Evolutionary conservation across 2,797 vertebrate species (phyloP).

Genomic region (Falco columbarius): DNA sequence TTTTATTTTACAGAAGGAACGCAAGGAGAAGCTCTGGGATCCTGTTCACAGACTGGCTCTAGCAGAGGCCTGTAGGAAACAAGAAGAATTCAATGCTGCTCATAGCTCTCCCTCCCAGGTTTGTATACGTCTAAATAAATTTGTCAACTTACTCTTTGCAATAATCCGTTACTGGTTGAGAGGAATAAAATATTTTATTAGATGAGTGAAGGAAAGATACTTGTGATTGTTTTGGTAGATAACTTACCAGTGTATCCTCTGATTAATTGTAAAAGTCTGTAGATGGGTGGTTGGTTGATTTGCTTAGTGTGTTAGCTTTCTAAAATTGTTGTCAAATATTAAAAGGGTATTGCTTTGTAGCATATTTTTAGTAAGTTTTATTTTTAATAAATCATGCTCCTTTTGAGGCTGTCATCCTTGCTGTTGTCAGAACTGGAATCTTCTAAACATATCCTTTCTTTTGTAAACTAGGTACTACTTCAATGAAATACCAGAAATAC

Average conservation of each 20-base stretch:
- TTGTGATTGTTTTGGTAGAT: not conserved
- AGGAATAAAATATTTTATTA: not conserved
- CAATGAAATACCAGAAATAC: not conserved
- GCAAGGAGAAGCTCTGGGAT: conserved; percentile 98
- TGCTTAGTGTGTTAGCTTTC: not conserved
- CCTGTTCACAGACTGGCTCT: conserved; percentile 89
- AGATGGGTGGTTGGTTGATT: not conserved
- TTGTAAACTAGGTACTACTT: not conserved
- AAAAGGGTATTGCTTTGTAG: not conserved
- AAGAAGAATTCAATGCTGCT: conserved; percentile 91
- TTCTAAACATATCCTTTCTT: not conserved
- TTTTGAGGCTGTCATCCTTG: not conserved
- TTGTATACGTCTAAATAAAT: conserved; percentile 10
- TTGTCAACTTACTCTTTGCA: not conserved
- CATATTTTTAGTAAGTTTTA: not conserved
- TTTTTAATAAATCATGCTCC: not conserved
- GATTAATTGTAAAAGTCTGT: not conserved
- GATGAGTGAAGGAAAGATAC: not conserved
- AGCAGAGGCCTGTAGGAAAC: conserved; percentile 90
- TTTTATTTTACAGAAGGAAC: conserved; percentile 87
- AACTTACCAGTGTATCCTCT: not conserved
- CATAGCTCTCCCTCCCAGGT: conserved; percentile 89
- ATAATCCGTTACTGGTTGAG: not conserved
- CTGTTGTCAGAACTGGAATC: not conserved
- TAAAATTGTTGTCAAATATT: not conserved